A percentile compares a stretch with the other conserved stretches of the same genome.
Conservation (phyloP, 1,140 invertebrate genomes). For the Drosophila parvula region DNA sequence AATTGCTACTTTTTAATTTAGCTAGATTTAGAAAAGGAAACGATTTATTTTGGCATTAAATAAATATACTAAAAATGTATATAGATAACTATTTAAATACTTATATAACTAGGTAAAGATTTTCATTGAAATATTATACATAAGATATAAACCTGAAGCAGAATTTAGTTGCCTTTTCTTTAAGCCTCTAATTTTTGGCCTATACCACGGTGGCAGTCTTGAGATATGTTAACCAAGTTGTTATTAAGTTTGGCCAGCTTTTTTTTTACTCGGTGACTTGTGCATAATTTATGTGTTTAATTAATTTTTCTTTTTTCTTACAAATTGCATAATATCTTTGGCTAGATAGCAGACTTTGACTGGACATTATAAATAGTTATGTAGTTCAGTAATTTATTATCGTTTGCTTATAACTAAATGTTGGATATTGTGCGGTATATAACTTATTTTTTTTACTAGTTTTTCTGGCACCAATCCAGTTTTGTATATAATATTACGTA, state of each 20-base stretch:
- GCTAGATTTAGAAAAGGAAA: not conserved
- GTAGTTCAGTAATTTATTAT: slow-evolving; percentile 21
- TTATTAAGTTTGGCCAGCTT: slow-evolving; percentile 63
- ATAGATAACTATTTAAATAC: not conserved
- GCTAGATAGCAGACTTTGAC: slow-evolving; percentile 41
- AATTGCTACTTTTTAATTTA: too few relatives aligned
- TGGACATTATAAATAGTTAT: slow-evolving; percentile 53
- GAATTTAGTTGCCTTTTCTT: not conserved
- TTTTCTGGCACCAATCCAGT: slow-evolving; percentile 1
- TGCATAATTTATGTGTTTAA: slow-evolving; percentile 78
- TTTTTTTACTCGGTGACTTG: slow-evolving; percentile 36
- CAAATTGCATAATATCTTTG: slow-evolving; percentile 61
- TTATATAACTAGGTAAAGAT: not conserved
- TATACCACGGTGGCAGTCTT: slow-evolving; percentile 35
- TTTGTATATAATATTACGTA: slow-evolving; percentile 9
- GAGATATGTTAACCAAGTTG: slow-evolving; percentile 72
- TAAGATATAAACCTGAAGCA: not conserved
- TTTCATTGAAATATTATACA: not conserved
- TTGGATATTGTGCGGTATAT: slow-evolving; percentile 34
- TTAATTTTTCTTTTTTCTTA: slow-evolving; percentile 51
- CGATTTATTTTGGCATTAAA: not conserved
- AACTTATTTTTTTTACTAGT: slow-evolving; percentile 10
- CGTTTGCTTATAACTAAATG: slow-evolving; percentile 8
- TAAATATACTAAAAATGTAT: not conserved
- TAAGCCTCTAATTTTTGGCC: not conserved